These are phyloP conservation scores for Aromia moschata DNA, from an alignment of 2,888 invertebrate genomes.

Conservation along the genomic window DNA sequence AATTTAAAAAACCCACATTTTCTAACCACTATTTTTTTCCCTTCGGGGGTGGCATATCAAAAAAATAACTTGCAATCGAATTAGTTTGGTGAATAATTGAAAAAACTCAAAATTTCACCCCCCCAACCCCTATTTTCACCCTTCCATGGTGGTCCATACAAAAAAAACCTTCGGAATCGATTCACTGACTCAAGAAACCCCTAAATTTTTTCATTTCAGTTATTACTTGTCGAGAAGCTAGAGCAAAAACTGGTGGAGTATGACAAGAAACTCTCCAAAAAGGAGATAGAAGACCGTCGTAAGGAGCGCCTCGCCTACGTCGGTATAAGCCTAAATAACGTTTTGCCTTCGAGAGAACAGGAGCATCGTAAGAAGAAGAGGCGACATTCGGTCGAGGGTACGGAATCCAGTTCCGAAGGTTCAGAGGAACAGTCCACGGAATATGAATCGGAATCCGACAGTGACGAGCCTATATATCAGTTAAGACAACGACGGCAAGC, in stretches of 20 bases:
- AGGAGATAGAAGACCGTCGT: constrained; percentile 73
- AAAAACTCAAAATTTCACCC: no score
- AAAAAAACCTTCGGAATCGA: no score
- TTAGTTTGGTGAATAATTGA: no score
- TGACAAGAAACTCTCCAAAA: constrained; percentile 75
- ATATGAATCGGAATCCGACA: constrained; percentile 60
- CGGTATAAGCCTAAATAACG: constrained; percentile 78
- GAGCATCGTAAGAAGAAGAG: constrained; percentile 53
- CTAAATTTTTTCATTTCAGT: no score
- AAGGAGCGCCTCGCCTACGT: constrained; percentile 79
- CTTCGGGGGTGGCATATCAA: no score
- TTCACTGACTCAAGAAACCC: no score
- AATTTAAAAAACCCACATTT: no score
- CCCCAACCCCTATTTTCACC: no score
- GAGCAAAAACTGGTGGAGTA: constrained; percentile 79
- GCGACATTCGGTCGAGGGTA: constrained; percentile 39
- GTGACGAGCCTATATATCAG: constrained; percentile 83
- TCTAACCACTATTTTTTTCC: no score
- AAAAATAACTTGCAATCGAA: no score
- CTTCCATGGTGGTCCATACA: no score
- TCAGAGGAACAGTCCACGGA: constrained; percentile 26
- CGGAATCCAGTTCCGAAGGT: constrained; percentile 34
- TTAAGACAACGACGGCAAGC: constrained; percentile 82
- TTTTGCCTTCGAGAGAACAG: constrained; percentile 64
- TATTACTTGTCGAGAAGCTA: constrained; percentile 73